A percentile compares a stretch with the other conserved stretches of the same genome.
These are phyloP conservation scores for Mesorhabditis belari DNA, from an alignment of 2,888 invertebrate species.

Conservation along the genomic window DNA sequence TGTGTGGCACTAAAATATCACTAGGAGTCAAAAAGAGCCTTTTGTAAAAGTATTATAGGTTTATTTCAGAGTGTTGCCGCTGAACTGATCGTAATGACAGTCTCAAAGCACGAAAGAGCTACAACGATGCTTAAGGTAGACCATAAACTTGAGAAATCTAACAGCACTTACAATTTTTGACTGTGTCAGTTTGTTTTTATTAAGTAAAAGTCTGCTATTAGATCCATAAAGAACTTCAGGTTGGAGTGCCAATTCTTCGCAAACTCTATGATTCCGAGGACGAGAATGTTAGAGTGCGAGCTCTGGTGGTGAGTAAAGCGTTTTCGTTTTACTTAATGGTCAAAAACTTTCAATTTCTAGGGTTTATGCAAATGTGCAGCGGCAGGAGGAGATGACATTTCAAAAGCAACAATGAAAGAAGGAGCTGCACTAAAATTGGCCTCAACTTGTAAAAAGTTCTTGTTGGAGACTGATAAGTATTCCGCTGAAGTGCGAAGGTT, in stretches of 20 bases:
- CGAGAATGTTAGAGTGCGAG: slow-evolving; percentile 72
- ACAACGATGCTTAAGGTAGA: slow-evolving; percentile 60
- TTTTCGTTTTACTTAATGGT: not conserved
- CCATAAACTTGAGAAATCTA: not conserved
- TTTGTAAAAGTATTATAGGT: not conserved
- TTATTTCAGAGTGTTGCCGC: slow-evolving; percentile 76
- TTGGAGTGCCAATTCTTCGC: slow-evolving; percentile 87
- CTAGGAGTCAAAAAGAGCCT: too few species aligned
- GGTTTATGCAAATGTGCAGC: slow-evolving; percentile 88
- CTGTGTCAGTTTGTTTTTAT: not conserved
- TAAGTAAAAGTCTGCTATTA: not conserved
- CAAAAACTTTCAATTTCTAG: slow-evolving; percentile 4
- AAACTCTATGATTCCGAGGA: slow-evolving; percentile 80
- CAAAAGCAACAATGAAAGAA: slow-evolving; percentile 87
- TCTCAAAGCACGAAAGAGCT: slow-evolving; percentile 93
- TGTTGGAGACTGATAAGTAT: slow-evolving; percentile 41
- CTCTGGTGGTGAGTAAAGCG: slow-evolving; percentile 60
- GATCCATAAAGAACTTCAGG: slow-evolving; percentile 51
- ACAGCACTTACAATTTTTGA: not conserved
- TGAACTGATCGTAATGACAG: slow-evolving; percentile 90
- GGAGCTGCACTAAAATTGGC: slow-evolving; percentile 85
- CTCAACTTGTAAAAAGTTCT: slow-evolving; percentile 76
- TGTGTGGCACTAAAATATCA: slow-evolving; percentile 3
- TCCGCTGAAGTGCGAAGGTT: slow-evolving; percentile 41
- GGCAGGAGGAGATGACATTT: slow-evolving; percentile 87